phyloP scores from a whole-genome alignment of 2,113 vertebrate species.

The Acanthisitta chloris region DNA sequence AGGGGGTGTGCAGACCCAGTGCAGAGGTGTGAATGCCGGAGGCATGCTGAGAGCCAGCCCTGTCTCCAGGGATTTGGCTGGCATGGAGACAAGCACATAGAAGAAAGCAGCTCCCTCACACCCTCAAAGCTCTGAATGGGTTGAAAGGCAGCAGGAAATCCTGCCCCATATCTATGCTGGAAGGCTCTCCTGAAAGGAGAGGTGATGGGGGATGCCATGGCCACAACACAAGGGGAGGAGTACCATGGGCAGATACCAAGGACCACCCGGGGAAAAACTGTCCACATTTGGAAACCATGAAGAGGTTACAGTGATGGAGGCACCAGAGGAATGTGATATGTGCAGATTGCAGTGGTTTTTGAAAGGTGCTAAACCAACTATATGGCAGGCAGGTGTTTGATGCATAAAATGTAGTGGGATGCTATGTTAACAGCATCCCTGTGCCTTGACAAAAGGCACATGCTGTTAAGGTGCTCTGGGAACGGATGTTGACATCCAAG shows the following conservation, averaged over 20 bases:
- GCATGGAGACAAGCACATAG: constrained; percentile 9
- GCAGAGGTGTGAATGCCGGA: neutral
- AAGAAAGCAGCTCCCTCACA: neutral
- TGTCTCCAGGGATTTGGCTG: constrained; percentile 26
- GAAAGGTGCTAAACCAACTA: neutral
- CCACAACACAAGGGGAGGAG: neutral
- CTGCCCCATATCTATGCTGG: neutral
- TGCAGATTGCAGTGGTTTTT: neutral
- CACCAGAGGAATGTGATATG: neutral
- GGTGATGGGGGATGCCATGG: neutral
- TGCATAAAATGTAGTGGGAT: neutral
- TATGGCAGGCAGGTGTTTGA: neutral
- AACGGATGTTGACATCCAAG: neutral
- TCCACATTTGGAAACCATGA: neutral
- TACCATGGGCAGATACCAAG: fast-evolving
- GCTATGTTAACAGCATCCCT: neutral
- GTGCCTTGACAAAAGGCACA: neutral
- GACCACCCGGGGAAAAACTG: neutral
- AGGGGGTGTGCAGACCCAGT: neutral
- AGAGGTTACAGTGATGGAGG: neutral
- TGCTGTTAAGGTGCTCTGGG: neutral
- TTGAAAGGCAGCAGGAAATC: constrained; percentile 59
- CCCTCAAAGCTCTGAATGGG: constrained; percentile 3
- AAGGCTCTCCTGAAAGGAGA: neutral
- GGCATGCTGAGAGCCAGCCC: neutral